Percentiles rank a stretch among this genome's conserved stretches.
Conservation (phyloP, 2,797 vertebrate genomes). For the Carduelis carduelis region DNA sequence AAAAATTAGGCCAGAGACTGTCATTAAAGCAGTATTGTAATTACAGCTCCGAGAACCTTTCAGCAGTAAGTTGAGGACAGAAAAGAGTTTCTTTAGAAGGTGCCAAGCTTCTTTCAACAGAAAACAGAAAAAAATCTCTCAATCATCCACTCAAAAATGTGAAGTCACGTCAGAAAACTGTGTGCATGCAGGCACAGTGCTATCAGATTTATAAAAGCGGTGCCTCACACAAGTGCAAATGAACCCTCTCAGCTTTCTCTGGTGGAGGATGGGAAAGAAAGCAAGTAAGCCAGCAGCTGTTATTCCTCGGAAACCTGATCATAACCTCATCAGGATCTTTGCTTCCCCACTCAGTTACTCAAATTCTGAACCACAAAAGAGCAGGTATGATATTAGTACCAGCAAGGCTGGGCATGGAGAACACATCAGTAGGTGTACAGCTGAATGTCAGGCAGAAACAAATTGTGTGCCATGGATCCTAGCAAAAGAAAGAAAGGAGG, state of each 20-base stretch:
- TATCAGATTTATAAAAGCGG: background rate
- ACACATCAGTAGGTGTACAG: background rate
- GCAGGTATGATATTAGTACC: background rate
- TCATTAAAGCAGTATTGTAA: background rate
- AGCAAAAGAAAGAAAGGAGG: background rate
- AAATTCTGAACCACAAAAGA: background rate
- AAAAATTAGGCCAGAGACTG: background rate
- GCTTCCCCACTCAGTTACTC: background rate
- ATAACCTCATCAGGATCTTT: background rate
- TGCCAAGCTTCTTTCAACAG: background rate
- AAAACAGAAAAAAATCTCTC: background rate
- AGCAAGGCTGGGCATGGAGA: background rate
- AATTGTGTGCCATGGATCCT: background rate
- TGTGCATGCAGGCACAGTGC: background rate
- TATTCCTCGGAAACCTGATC: slow-evolving; percentile 16
- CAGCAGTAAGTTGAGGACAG: background rate
- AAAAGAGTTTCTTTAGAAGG: background rate
- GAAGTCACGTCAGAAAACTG: background rate
- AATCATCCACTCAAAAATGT: background rate
- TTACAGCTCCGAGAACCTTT: background rate
- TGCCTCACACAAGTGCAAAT: background rate
- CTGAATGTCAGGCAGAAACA: background rate
- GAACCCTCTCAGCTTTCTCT: slow-evolving; percentile 4
- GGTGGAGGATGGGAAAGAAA: background rate
- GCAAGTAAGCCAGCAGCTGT: slow-evolving; percentile 22